Evolutionary conservation across 2,797 vertebrate species (phyloP), one percentile per base, ranked within the genome.

Genomic region (Hemibagrus guttatus): DNA sequence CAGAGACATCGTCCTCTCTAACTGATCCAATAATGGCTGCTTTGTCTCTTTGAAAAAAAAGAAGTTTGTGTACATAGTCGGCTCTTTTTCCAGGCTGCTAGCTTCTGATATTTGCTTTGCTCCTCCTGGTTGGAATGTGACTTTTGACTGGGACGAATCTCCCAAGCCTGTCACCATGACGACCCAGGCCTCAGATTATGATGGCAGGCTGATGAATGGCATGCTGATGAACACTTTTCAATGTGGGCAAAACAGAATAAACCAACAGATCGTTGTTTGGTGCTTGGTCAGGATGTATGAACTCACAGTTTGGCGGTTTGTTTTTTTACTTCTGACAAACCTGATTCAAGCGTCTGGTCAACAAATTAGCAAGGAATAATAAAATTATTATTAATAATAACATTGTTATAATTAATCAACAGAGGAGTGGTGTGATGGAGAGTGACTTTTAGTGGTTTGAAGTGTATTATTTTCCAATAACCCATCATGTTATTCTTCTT

Each of bases 61-160:
- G 91, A 87, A 91, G 89, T 91, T 92, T 95, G 96, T 96, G 91
- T 94, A 93, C 92, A 93, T 93, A 94, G 94, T 92, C 90, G 86
- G 93, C 92, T 93, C 93, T 87, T 91, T 90, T 95, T 95, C 94
- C 95, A 95, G 95, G 96, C 95, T 95, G 92, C 94, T 94, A 92
- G 93, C 91, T 93, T 92, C 92, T 91, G 90, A 76, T 95, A 94
- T 96, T 95, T 94, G 89, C 94, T 96, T 93, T 93, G 89, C 89
- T 87, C 86, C 84, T 84, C 85, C 31, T 58, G 72, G 84, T 89
- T 87, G 94, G 91, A 94, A 95, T 95, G 93, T 92, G 93, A 95
- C 94, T 94, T 95, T 92, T 92, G 92, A 94, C 91, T 90, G 90
- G 88, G 87, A 69, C 69, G 74, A 86, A 84, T 90, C 87, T 87